Evolutionary conservation across 2,797 vertebrate species (phyloP).

Genomic region (Trematomus bernacchii): DNA sequence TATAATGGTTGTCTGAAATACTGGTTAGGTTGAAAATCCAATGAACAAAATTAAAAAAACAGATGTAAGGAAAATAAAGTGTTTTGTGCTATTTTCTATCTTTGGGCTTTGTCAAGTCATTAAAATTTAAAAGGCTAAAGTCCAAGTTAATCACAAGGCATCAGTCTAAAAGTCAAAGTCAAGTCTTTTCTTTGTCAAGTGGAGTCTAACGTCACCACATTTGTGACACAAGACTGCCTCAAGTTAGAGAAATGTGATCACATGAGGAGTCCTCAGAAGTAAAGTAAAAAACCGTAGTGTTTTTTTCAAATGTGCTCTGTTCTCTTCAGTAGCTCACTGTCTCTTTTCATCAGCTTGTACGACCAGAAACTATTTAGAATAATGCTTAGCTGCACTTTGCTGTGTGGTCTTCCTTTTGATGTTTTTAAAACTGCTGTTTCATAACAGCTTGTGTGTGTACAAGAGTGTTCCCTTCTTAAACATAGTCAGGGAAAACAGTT

Average conservation of each 20-base stretch:
- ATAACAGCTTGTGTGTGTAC: constrained; percentile 53
- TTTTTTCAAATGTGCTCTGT: constrained; percentile 27
- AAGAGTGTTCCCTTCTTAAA: constrained; percentile 48
- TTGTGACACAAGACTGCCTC: constrained; percentile 25
- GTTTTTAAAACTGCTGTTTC: constrained; percentile 52
- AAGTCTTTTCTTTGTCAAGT: constrained; percentile 21
- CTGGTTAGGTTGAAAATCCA: too few species aligned
- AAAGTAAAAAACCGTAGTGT: constrained; percentile 2
- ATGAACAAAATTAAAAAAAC: too few species aligned
- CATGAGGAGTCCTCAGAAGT: neutral
- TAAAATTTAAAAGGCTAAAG: neutral
- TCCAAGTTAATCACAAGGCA: neutral
- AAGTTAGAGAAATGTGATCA: constrained; percentile 29
- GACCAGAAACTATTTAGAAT: constrained; percentile 38
- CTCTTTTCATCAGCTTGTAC: constrained; percentile 34
- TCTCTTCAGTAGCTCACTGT: constrained; percentile 18
- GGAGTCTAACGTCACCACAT: constrained; percentile 9
- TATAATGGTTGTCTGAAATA: too few species aligned
- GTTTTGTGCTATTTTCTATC: neutral
- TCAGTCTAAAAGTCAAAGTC: neutral
- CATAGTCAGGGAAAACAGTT: constrained; percentile 68
- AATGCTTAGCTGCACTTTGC: constrained; percentile 24
- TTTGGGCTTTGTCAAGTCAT: neutral
- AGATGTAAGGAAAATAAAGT: neutral
- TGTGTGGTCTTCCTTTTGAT: constrained; percentile 41